Conservation (phyloP, 2,888 invertebrate genomes). For the Caenorhabditis sp. region DNA sequence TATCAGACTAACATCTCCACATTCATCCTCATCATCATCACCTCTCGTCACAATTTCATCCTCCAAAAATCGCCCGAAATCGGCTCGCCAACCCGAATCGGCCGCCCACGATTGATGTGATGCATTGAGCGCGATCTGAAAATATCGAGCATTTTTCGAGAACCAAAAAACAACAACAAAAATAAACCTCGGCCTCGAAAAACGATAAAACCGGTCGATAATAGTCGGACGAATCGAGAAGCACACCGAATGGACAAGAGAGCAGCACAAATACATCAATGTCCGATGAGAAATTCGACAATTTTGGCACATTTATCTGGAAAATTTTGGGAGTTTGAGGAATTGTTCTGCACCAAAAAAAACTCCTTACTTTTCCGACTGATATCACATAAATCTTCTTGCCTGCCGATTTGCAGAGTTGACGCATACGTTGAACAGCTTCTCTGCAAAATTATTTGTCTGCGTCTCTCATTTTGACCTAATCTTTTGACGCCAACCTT, state of each 20-base stretch:
- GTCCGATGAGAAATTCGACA: slow-evolving; percentile 87
- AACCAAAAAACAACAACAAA: too few relatives aligned
- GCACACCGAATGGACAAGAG: slow-evolving; percentile 87
- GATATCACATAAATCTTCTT: slow-evolving; percentile 90
- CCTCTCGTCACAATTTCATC: slow-evolving; percentile 47
- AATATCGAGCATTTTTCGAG: background rate
- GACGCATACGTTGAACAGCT: slow-evolving; percentile 62
- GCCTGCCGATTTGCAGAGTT: slow-evolving; percentile 79
- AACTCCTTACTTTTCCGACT: slow-evolving; percentile 82
- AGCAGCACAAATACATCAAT: slow-evolving; percentile 91
- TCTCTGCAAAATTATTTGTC: slow-evolving; percentile 43
- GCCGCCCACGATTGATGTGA: slow-evolving; percentile 47
- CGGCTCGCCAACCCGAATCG: slow-evolving; percentile 62
- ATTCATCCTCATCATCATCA: slow-evolving; percentile 35
- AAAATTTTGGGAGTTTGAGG: slow-evolving; percentile 11
- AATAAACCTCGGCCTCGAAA: slow-evolving; percentile 84
- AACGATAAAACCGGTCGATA: slow-evolving; percentile 89
- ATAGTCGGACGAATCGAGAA: slow-evolving; percentile 81
- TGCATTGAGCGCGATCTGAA: slow-evolving; percentile 48
- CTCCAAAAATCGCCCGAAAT: slow-evolving; percentile 58
- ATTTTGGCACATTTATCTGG: slow-evolving; percentile 84
- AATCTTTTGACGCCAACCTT: too few relatives aligned
- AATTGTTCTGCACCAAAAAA: background rate
- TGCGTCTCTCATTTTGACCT: too few relatives aligned
- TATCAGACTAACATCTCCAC: slow-evolving; percentile 63